Conservation (phyloP, 2,113 vertebrate genomes). For the Cyrtonyx montezumae region DNA sequence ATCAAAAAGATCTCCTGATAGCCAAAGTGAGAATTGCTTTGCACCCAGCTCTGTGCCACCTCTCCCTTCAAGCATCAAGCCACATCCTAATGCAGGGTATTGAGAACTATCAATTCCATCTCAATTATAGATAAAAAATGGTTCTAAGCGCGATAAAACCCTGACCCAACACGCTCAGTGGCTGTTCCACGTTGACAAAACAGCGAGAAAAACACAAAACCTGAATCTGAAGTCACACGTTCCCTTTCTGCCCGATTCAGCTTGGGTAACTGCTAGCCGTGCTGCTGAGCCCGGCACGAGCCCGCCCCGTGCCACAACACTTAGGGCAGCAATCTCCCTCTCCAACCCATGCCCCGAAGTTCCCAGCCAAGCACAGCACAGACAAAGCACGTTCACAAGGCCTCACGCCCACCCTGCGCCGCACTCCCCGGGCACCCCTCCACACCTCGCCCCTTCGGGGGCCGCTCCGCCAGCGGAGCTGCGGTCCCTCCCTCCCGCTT, state of each 20-base stretch:
- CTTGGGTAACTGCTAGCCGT: neutral
- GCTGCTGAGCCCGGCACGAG: neutral
- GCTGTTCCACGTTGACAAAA: neutral
- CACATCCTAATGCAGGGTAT: rapidly evolving
- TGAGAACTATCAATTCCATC: neutral
- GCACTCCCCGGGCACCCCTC: neutral
- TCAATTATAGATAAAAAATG: rapidly evolving
- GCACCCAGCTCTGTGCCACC: neutral
- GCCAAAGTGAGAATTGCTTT: neutral
- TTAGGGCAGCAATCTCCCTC: neutral
- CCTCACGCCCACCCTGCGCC: neutral
- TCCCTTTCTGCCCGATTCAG: rapidly evolving
- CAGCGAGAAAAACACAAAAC: neutral
- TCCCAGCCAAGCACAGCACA: neutral
- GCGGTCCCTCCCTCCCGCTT: no score
- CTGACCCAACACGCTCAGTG: neutral
- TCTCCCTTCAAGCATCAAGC: neutral
- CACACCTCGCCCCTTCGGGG: neutral
- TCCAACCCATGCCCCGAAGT: neutral
- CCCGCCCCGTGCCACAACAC: neutral
- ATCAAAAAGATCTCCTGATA: neutral
- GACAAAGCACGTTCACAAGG: constrained; percentile 31
- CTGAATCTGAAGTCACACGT: neutral
- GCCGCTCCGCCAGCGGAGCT: neutral
- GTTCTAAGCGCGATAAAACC: rapidly evolving